A percentile compares a stretch with the other conserved stretches of the same genome.
Evolutionary conservation across 2,797 vertebrate species (phyloP).

Genomic region (Mormyrus proboscirostris): DNA sequence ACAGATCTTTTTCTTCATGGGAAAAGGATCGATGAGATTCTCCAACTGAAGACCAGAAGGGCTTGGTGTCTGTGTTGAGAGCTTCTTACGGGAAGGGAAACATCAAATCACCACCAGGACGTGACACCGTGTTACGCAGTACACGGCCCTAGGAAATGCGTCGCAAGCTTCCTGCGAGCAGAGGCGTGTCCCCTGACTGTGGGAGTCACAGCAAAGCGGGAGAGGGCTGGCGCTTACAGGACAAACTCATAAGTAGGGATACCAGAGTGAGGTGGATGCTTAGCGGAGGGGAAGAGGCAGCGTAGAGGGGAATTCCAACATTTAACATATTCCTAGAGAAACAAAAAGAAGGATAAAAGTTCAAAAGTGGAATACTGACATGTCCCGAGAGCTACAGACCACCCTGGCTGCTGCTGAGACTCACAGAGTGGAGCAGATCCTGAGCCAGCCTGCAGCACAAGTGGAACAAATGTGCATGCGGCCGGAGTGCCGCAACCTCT

Average conservation of each 20-base stretch:
- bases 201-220: neutral
- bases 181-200: neutral
- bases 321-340: neutral
- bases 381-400: neutral
- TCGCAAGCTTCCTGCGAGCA: neutral
- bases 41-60: slow-evolving; percentile 20
- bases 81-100: neutral
- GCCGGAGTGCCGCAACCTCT: neutral
- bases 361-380: neutral
- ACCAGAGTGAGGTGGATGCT: neutral
- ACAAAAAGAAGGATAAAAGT: neutral
- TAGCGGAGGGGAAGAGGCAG: neutral
- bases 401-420: neutral
- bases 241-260: neutral
- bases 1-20: slow-evolving; percentile 44
- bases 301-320: neutral
- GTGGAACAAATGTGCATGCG: neutral
- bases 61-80: neutral
- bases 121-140: neutral
- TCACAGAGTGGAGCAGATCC: neutral
- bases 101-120: neutral
- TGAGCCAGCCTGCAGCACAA: neutral
- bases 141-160: neutral
- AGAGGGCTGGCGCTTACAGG: neutral
- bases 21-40: slow-evolving; percentile 36